Percentiles rank a stretch among this genome's conserved stretches.
Evolutionary conservation across 2,797 vertebrate species (phyloP).

Genomic region (Ibycter americanus): DNA sequence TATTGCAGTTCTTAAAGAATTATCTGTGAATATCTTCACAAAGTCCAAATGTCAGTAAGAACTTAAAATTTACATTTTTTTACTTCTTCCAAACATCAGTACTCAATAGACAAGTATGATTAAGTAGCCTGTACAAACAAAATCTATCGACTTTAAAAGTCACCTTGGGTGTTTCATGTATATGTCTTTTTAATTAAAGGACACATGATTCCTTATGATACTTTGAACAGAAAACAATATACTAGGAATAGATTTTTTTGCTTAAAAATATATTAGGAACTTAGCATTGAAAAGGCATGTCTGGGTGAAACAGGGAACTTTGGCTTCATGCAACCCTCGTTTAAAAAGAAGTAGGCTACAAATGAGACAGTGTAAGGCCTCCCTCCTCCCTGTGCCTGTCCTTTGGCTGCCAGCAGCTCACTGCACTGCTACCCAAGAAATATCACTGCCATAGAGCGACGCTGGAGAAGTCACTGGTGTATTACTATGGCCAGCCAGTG

Average conservation of each 20-base stretch:
- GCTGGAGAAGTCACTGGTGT: slow-evolving; percentile 23
- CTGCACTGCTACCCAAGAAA: not conserved
- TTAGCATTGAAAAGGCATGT: not conserved
- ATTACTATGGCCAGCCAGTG: not conserved
- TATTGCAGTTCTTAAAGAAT: not conserved
- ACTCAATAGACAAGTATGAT: not conserved
- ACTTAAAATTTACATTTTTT: not conserved
- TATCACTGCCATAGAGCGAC: slow-evolving; percentile 23
- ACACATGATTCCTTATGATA: not conserved
- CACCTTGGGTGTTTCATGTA: not conserved
- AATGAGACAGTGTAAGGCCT: not conserved
- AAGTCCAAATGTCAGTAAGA: not conserved
- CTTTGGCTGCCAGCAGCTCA: not conserved
- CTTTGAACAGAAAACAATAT: not conserved
- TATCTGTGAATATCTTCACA: not conserved
- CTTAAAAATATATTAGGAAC: not conserved
- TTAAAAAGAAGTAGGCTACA: not conserved
- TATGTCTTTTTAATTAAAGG: not conserved
- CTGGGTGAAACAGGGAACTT: not conserved
- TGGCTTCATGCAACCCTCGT: not conserved
- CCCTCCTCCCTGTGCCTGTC: not conserved
- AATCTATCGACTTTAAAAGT: not conserved
- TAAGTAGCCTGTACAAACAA: not conserved
- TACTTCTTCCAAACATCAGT: not conserved
- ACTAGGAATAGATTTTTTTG: not conserved